Percentiles rank a stretch among this genome's conserved stretches.
Conservation (phyloP, 1,140 invertebrate species). For the Drosophila cardini region DNA sequence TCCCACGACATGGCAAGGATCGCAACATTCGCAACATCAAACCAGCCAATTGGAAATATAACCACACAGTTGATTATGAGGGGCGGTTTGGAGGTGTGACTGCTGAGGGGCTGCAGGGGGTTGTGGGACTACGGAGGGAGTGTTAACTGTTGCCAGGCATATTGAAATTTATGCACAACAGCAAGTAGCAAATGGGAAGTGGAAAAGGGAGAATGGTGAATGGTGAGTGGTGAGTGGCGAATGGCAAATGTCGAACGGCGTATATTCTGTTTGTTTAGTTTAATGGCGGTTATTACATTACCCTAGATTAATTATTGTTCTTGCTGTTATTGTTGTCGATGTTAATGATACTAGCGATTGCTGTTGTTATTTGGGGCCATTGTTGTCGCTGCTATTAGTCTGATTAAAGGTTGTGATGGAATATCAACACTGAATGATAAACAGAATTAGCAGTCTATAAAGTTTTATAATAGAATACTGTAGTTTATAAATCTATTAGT, state of each 20-base stretch:
- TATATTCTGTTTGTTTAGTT: conserved; percentile 74
- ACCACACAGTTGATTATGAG: neutral
- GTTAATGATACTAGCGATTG: conserved; percentile 28
- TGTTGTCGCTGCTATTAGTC: conserved; percentile 59
- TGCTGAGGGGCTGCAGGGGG: no score
- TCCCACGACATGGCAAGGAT: conserved; percentile 13
- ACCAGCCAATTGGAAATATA: conserved; percentile 63
- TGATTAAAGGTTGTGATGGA: conserved; percentile 57
- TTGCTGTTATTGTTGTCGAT: conserved; percentile 31
- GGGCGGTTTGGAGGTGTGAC: neutral
- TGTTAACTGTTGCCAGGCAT: conserved; percentile 25
- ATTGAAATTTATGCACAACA: conserved; percentile 74
- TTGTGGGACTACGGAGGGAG: neutral
- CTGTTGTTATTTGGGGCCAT: conserved; percentile 27
- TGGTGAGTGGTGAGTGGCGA: conserved; percentile 25
- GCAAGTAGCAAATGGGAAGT: conserved; percentile 7
- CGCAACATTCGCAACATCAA: conserved; percentile 16
- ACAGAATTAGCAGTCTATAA: neutral
- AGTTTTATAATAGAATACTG: neutral
- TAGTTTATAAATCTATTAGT: neutral
- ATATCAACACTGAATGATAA: neutral
- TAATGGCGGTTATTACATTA: conserved; percentile 78
- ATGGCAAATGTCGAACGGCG: conserved; percentile 33
- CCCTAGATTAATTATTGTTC: conserved; percentile 65
- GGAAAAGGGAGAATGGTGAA: conserved; percentile 31